phyloP scores from a whole-genome alignment of 2,888 invertebrate genomes.

The Mimachlamys varia region DNA sequence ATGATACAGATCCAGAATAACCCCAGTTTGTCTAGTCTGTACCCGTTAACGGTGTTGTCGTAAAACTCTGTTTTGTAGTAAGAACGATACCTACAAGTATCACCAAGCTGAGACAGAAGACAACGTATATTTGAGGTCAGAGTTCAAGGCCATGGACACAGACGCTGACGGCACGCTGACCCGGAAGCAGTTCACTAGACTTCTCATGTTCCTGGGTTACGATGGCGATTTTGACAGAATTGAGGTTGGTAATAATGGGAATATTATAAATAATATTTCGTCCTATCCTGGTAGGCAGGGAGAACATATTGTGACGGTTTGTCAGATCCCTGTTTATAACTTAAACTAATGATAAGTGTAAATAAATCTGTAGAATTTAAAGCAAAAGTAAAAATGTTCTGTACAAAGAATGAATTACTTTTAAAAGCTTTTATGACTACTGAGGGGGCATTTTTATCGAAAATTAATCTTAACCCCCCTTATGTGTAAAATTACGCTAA shows the following conservation, averaged over 20 bases:
- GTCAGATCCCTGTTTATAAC: no score
- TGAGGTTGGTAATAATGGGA: slow-evolving; percentile 43
- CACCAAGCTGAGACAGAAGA: not conserved
- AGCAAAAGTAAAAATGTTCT: no score
- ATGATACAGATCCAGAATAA: no score
- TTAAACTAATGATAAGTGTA: no score
- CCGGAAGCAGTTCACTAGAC: slow-evolving; percentile 48
- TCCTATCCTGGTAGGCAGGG: not conserved
- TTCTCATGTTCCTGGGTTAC: slow-evolving; percentile 50
- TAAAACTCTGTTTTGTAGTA: not conserved
- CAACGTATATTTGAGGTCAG: slow-evolving; percentile 51
- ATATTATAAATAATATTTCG: not conserved
- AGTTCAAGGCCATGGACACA: slow-evolving; percentile 54
- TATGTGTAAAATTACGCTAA: no score
- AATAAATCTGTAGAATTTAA: no score
- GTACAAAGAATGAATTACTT: no score
- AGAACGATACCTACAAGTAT: not conserved
- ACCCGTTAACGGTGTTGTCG: not conserved
- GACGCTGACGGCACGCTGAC: slow-evolving; percentile 48
- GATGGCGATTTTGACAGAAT: slow-evolving; percentile 48
- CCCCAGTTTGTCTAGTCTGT: no score
- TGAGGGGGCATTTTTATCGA: no score
- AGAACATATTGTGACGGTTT: no score
- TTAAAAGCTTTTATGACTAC: no score
- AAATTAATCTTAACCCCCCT: no score